These are phyloP conservation scores for Iselma pallidipennis DNA, from an alignment of 2,888 invertebrate genomes.

Conservation along the genomic window DNA sequence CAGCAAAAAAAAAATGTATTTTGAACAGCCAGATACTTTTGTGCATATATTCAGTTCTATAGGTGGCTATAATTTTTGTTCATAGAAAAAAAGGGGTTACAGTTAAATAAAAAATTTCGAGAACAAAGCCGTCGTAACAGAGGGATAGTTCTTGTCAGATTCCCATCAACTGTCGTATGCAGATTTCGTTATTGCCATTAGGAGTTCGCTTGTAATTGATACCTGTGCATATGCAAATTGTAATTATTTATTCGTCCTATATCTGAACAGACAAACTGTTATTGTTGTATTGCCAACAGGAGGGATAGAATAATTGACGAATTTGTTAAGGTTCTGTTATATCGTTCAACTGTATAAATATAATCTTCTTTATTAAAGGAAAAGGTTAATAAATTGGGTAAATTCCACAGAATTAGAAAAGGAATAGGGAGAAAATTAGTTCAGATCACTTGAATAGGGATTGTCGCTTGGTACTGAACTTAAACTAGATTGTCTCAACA, in stretches of 20 bases:
- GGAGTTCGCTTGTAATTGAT: slow-evolving; percentile 34
- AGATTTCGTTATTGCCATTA: slow-evolving; percentile 32
- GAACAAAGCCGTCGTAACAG: slow-evolving; percentile 18
- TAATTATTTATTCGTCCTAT: slow-evolving; percentile 2
- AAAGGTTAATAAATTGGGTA: background rate
- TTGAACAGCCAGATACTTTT: background rate
- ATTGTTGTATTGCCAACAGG: background rate
- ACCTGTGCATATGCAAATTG: slow-evolving; percentile 27
- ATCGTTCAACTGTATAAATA: background rate
- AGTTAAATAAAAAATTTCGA: slow-evolving; percentile 27
- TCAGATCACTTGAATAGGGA: slow-evolving; percentile 34
- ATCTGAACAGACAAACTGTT: background rate
- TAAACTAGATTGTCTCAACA: slow-evolving; percentile 38
- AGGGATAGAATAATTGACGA: background rate
- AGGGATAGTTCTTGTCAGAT: slow-evolving; percentile 23
- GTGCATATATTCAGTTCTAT: slow-evolving; percentile 23
- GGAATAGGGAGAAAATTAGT: slow-evolving; percentile 33
- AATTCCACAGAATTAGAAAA: too few species aligned
- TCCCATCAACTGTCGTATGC: slow-evolving; percentile 33
- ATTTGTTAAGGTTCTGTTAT: background rate
- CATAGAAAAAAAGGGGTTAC: slow-evolving; percentile 28
- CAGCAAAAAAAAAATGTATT: slow-evolving; percentile 13
- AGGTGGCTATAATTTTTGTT: slow-evolving; percentile 31
- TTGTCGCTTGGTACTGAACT: slow-evolving; percentile 19
- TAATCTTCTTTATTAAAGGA: background rate